Evolutionary conservation across 2,797 vertebrate genomes (phyloP).

Genomic region (Tarsius wallacei): DNA sequence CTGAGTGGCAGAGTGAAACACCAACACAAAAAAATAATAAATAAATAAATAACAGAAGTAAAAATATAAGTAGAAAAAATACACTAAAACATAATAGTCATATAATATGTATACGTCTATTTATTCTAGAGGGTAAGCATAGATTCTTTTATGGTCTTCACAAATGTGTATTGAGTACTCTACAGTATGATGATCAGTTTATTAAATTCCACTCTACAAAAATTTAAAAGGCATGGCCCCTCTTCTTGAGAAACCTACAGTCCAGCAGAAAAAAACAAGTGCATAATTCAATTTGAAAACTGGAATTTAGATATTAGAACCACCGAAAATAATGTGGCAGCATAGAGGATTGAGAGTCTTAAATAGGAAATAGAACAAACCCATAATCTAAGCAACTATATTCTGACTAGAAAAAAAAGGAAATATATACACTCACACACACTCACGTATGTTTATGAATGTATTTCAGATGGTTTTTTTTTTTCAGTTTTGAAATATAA

Average conservation of each 20-base stretch:
- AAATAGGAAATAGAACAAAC: not conserved
- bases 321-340: not conserved
- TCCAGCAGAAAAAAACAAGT: not conserved
- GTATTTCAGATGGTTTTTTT: not conserved
- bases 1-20: too few relatives aligned
- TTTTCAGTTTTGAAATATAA: not conserved
- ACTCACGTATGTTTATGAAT: not conserved
- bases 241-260: not conserved
- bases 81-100: not conserved
- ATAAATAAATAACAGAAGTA: not conserved
- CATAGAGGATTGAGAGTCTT: not conserved
- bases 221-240: not conserved
- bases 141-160: not conserved
- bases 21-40: not conserved
- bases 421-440: not conserved
- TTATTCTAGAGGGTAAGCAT: not conserved
- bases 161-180: not conserved
- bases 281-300: not conserved
- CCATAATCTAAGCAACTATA: not conserved
- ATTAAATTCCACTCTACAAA: not conserved
- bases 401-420: not conserved
- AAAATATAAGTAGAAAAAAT: not conserved
- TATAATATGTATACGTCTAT: not conserved
- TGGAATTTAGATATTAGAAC: not conserved
- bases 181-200: not conserved